Evolutionary conservation across 1,140 invertebrate genomes (phyloP), one percentile per base, ranked within the genome.

Genomic region (fruit fly (Drosophila melanogaster)): DNA sequence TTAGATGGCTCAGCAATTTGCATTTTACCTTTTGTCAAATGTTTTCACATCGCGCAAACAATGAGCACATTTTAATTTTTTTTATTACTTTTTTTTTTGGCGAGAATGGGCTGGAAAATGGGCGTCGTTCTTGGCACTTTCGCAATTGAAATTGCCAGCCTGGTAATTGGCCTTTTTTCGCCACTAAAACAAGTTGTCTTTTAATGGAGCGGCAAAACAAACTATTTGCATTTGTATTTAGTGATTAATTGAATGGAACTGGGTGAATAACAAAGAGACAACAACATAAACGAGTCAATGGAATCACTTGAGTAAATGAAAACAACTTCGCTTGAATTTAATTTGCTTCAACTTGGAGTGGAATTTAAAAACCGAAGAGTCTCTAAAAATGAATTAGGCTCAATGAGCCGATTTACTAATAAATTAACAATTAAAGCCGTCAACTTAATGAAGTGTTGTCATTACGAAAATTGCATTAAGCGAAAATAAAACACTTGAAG

Each of bases 1-100:
- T 75, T 84, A 84, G 80, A 76, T 84, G 71, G 47, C 75, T 71
- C 64, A 84, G 80, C 80, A 84, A 84, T 83, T 83, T 83, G 59
- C 76, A 75, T 60, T 64, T 64, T 67, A 62, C 49, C 60, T 83
- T 81, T 72, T 76, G 75, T 79, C 79, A 83, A 78, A 69, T 75
- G 62, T 53, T 70, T 70, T 69, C 26, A 55, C 41, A 54, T 55
- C 41, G 40, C 66, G 33, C 6, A 69, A 70, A 69, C 41, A 67
- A 67, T 51, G 26, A 26, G 26, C 19, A 30, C 7, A 30, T 30
- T 10, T 10, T 30, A 2, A 8, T 30, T 30, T 30, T n/a, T n/a
- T n/a, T n/a, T n/a, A n/a, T n/a, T 7, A 7, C 7, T 30, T 30
- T 30, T 30, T 30, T 30, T 30, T 24, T 22, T 7, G 14, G 5